phyloP scores from a whole-genome alignment of 2,888 invertebrate genomes.

The Gnatocerus cornutus region DNA sequence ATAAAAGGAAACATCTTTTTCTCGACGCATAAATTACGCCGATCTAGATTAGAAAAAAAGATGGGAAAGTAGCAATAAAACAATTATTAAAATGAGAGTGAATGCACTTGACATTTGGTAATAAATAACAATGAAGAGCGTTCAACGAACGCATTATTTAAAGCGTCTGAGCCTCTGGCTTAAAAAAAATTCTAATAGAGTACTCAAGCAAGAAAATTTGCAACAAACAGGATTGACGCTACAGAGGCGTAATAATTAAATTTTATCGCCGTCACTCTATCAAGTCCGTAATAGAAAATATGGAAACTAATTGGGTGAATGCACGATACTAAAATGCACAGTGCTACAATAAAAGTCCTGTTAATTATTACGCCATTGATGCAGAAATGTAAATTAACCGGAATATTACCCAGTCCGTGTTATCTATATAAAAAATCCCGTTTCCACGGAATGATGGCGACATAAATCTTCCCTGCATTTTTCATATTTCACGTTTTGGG shows the following conservation, averaged over 20 bases:
- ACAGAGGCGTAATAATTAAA: background rate
- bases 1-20: slow-evolving; percentile 21
- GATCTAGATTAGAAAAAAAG: background rate
- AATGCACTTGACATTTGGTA: background rate
- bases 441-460: background rate
- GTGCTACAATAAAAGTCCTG: background rate
- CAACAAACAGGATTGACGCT: background rate
- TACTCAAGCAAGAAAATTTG: no score
- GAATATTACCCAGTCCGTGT: slow-evolving; percentile 3
- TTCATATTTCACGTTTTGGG: background rate
- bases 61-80: slow-evolving; percentile 1
- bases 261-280: background rate
- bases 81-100: slow-evolving; percentile 1
- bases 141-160: background rate
- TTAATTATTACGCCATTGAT: slow-evolving; percentile 11
- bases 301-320: background rate
- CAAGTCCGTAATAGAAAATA: background rate
- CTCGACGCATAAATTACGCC: slow-evolving; percentile 6
- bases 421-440: slow-evolving; percentile 14
- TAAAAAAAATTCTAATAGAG: no score
- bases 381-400: slow-evolving; percentile 15
- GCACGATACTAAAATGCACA: no score
- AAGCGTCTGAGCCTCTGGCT: background rate
- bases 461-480: background rate
- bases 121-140: slow-evolving; percentile 23